Evolutionary conservation across 2,888 invertebrate species (phyloP).

Genomic region (Apeira syringaria): DNA sequence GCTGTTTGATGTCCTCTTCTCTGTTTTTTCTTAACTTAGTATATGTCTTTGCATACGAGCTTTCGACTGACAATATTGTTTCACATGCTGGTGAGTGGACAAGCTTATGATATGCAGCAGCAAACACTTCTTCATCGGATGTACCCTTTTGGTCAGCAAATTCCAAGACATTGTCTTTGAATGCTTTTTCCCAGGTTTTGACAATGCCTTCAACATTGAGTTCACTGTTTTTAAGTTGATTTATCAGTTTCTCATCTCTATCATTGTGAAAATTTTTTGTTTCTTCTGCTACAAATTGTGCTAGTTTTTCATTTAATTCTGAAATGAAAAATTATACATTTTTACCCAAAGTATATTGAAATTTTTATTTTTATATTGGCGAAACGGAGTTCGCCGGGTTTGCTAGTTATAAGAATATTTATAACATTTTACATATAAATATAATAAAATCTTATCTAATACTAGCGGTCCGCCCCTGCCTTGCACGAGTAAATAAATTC

Average conservation of each 20-base stretch:
- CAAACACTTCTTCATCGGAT: slow-evolving; percentile 82
- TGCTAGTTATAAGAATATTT: too few species aligned
- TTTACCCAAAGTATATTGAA: too few species aligned
- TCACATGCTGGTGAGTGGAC: slow-evolving; percentile 95
- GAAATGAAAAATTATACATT: too few species aligned
- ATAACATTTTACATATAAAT: too few species aligned
- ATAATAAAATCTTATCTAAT: too few species aligned
- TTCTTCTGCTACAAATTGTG: slow-evolving; percentile 85
- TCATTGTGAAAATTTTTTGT: slow-evolving; percentile 87
- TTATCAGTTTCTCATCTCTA: slow-evolving; percentile 84
- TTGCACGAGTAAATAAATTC: too few species aligned
- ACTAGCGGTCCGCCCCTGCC: too few species aligned
- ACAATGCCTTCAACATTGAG: slow-evolving; percentile 89
- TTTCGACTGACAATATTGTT: slow-evolving; percentile 94
- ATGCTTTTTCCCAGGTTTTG: slow-evolving; percentile 91
- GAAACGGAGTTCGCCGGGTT: too few species aligned
- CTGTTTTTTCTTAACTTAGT: slow-evolving; percentile 88
- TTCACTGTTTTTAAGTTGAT: slow-evolving; percentile 84
- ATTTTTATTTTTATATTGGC: too few species aligned
- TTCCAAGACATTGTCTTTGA: slow-evolving; percentile 92
- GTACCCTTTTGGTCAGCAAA: slow-evolving; percentile 91
- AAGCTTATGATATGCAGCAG: slow-evolving; percentile 91
- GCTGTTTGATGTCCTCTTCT: slow-evolving; percentile 87
- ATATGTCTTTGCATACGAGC: slow-evolving; percentile 92
- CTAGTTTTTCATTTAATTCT: slow-evolving; percentile 85